Percentiles rank a stretch among this genome's conserved stretches.
Conservation (phyloP, 2,888 invertebrate species). For the Drosophila colorata region DNA sequence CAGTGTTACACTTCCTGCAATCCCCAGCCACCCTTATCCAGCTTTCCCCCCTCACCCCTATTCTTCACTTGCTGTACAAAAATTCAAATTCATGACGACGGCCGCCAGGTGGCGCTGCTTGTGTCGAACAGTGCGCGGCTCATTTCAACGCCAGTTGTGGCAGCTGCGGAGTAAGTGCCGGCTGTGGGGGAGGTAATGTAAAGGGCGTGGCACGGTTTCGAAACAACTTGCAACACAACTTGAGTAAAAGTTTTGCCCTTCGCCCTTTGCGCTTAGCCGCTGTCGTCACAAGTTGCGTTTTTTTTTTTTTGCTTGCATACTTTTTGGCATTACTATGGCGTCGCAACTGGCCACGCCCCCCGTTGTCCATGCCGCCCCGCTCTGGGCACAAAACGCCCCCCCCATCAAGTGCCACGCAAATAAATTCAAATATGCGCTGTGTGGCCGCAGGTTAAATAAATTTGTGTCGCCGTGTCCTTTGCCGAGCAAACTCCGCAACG, state of each 20-base stretch:
- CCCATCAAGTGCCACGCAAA: conserved; percentile 55
- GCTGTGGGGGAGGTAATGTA: background rate
- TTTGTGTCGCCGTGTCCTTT: conserved; percentile 52
- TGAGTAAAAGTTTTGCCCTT: conserved; percentile 56
- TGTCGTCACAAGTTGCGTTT: conserved; percentile 63
- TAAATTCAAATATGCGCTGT: conserved; percentile 75
- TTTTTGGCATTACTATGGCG: conserved; percentile 65
- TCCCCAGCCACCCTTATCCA: background rate
- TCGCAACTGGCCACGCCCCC: conserved; percentile 22
- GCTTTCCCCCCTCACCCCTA: background rate
- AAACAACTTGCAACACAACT: conserved; percentile 67
- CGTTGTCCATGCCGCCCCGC: background rate
- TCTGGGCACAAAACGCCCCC: conserved; percentile 8
- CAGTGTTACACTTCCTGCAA: conserved; percentile 10
- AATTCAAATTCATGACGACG: conserved; percentile 73
- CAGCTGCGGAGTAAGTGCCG: background rate
- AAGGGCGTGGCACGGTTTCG: conserved; percentile 37
- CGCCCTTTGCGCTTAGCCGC: conserved; percentile 16
- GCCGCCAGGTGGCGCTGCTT: conserved; percentile 72
- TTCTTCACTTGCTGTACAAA: conserved; percentile 23
- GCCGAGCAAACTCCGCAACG: conserved; percentile 11
- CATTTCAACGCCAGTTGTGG: conserved; percentile 54
- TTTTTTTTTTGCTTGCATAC: conserved; percentile 45
- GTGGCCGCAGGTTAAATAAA: conserved; percentile 78
- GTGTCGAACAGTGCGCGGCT: conserved; percentile 66